Evolutionary conservation across 2,113 vertebrate species (phyloP).

Genomic region (Eira barbara): DNA sequence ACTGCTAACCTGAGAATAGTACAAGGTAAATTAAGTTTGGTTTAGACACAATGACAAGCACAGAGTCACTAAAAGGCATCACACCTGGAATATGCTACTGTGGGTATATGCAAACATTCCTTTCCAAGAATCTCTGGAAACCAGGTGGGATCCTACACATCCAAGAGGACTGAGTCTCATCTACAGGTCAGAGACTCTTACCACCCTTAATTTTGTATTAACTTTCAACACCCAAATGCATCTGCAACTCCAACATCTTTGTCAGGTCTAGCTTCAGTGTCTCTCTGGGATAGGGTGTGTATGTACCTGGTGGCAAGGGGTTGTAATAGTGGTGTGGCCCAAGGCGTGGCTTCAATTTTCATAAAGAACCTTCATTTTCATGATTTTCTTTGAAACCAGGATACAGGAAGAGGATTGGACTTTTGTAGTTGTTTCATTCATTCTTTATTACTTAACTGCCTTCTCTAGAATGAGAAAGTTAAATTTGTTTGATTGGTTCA

Average conservation of each 20-base stretch:
- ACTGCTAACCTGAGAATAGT: background rate
- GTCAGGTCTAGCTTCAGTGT: background rate
- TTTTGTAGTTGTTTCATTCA: background rate
- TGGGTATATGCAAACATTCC: background rate
- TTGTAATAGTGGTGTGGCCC: background rate
- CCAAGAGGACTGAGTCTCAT: background rate
- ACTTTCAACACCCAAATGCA: too few relatives aligned
- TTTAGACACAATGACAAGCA: background rate
- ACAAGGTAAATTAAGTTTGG: background rate
- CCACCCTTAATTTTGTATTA: background rate
- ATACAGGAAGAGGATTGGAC: background rate
- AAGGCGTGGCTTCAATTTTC: background rate
- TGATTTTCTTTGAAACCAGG: background rate
- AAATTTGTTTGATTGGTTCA: background rate
- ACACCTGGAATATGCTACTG: background rate
- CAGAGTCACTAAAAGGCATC: background rate
- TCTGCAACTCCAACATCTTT: background rate
- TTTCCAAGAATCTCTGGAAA: background rate
- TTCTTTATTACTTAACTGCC: background rate
- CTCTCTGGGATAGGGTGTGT: background rate
- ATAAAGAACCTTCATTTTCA: background rate
- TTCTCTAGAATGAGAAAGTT: background rate
- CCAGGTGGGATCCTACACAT: rapidly evolving
- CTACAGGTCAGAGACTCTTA: background rate
- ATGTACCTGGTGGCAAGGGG: background rate